phyloP scores from a whole-genome alignment of 23 tunicate genomes.

The Ciona savignyi region DNA sequence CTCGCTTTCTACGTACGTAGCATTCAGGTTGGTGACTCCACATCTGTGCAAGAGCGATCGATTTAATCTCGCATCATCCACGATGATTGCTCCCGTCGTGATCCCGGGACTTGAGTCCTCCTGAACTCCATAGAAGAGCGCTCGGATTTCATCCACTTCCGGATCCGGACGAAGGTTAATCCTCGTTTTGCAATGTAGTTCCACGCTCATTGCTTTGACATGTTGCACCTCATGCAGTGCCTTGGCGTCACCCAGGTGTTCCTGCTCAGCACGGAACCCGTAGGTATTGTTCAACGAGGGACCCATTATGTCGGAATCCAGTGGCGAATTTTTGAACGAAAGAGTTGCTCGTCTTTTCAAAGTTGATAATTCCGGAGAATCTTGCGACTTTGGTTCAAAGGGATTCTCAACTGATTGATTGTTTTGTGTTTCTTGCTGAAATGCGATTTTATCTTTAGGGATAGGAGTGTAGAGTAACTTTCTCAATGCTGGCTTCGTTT shows the following conservation, averaged over 20 bases:
- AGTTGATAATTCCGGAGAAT: not conserved
- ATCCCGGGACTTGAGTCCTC: conserved; percentile 16
- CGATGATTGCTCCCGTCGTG: conserved; percentile 29
- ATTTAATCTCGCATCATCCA: conserved; percentile 9
- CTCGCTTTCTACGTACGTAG: conserved; percentile 30
- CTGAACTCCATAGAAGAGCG: conserved; percentile 65
- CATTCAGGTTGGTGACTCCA: conserved; percentile 43
- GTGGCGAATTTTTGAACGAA: conserved; percentile 1
- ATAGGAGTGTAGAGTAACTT: conserved; percentile 5
- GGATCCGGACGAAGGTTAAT: conserved; percentile 77
- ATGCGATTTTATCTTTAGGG: not conserved
- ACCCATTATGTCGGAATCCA: conserved; percentile 8
- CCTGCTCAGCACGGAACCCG: conserved; percentile 31
- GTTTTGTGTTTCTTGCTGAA: not conserved
- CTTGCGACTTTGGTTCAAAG: not conserved
- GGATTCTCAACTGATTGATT: not conserved
- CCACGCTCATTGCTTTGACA: conserved; percentile 49
- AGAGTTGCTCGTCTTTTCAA: not conserved
- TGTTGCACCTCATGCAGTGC: conserved; percentile 66
- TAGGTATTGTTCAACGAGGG: conserved; percentile 17
- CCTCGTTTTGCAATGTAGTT: conserved; percentile 55
- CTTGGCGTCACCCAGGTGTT: conserved; percentile 32
- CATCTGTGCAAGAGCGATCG: conserved; percentile 6
- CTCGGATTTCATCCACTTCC: conserved; percentile 65
- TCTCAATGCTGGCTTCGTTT: not conserved